Evolutionary conservation across 2,797 vertebrate species (phyloP).

Genomic region (Tragopan temminckii): DNA sequence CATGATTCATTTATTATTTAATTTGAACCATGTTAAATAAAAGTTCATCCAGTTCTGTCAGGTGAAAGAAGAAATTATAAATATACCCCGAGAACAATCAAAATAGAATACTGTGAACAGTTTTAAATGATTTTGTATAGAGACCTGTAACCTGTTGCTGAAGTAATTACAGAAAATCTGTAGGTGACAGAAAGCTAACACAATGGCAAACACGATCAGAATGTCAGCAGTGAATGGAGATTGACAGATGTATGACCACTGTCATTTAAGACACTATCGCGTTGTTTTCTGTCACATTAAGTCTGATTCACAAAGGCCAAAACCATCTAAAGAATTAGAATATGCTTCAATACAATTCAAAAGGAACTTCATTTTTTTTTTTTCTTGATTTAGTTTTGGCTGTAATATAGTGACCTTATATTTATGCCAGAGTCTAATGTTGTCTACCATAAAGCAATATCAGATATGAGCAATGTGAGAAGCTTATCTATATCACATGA

Average conservation of each 20-base stretch:
- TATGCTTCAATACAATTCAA: not conserved
- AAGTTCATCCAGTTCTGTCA: constrained; percentile 29
- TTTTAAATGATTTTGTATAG: constrained; percentile 32
- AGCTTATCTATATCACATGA: not conserved
- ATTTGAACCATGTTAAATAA: constrained; percentile 36
- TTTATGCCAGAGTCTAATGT: not conserved
- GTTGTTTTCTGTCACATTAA: not conserved
- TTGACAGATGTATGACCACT: not conserved
- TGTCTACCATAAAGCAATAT: not conserved
- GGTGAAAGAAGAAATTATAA: constrained; percentile 47
- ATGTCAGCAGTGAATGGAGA: not conserved
- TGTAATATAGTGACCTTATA: not conserved
- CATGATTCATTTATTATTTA: constrained; percentile 13
- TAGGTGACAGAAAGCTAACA: not conserved
- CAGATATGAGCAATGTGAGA: not conserved
- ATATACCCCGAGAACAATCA: constrained; percentile 31
- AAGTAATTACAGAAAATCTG: not conserved
- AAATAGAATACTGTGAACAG: not conserved
- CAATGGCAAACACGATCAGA: not conserved
- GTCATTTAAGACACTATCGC: not conserved
- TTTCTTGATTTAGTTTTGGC: not conserved
- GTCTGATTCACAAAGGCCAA: not conserved
- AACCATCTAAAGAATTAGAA: not conserved
- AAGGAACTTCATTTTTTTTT: not conserved
- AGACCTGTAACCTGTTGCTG: not conserved